Evolutionary conservation across 2,888 invertebrate genomes (phyloP).

Genomic region (Lasioglossum marginatum): DNA sequence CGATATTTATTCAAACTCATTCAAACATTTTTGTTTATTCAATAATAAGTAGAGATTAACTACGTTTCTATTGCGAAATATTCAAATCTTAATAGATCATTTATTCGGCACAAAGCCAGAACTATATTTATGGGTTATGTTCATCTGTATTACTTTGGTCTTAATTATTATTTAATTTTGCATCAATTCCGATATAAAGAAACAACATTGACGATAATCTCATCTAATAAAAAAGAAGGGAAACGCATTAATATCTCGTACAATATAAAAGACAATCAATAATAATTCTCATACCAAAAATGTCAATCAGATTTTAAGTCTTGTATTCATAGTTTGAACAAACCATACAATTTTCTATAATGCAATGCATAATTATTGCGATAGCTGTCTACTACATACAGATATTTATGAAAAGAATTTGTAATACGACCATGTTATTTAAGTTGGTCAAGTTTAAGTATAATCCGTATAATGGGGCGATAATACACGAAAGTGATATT

Average conservation of each 20-base stretch:
- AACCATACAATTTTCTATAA: slow-evolving; percentile 10
- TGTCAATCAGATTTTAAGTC: slow-evolving; percentile 2
- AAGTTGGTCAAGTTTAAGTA: not conserved
- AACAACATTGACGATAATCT: not conserved
- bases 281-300: not conserved
- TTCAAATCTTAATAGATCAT: not conserved
- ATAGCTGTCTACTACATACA: not conserved
- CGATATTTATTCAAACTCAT: not conserved
- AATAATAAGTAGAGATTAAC: not conserved
- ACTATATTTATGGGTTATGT: slow-evolving; percentile 36
- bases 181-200: not conserved
- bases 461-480: not conserved
- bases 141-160: not conserved
- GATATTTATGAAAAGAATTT: slow-evolving; percentile 17
- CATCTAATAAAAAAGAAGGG: not conserved
- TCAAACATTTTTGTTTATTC: no score
- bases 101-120: not conserved
- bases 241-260: not conserved
- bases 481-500: not conserved
- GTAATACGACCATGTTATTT: not conserved
- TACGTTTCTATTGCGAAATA: not conserved
- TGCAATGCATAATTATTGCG: not conserved
- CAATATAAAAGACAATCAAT: not conserved
- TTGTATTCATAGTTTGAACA: not conserved
- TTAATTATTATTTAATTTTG: not conserved